Percentiles rank a stretch among this genome's conserved stretches.
phyloP scores from a whole-genome alignment of 2,888 invertebrate species.

The Brachyptera risi region DNA sequence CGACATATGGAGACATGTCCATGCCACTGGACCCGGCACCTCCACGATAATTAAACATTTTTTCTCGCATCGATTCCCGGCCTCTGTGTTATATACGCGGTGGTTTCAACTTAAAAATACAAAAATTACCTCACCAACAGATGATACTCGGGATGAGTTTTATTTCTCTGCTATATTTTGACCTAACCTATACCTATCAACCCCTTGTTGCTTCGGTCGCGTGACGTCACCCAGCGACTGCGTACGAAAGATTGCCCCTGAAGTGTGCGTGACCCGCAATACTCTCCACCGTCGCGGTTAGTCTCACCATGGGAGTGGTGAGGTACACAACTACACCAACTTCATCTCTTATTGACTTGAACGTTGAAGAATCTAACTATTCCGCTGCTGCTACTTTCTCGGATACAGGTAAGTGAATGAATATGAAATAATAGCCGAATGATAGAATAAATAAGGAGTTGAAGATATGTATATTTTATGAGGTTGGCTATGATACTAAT shows the following conservation, averaged over 20 bases:
- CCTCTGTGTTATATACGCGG: too few relatives aligned
- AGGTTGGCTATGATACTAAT: too few relatives aligned
- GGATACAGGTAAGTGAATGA: slow-evolving; percentile 2
- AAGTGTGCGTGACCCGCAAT: slow-evolving; percentile 34
- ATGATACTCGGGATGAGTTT: background rate
- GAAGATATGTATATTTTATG: too few relatives aligned
- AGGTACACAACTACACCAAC: slow-evolving; percentile 40
- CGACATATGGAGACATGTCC: too few relatives aligned
- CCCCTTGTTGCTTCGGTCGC: slow-evolving; percentile 10
- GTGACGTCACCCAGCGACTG: slow-evolving; percentile 27
- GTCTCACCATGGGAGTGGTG: slow-evolving; percentile 42
- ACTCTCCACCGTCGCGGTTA: slow-evolving; percentile 23
- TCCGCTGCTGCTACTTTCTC: background rate
- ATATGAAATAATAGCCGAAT: too few relatives aligned
- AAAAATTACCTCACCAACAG: too few relatives aligned
- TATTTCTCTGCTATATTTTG: too few relatives aligned
- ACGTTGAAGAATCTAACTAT: background rate
- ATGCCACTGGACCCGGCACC: too few relatives aligned
- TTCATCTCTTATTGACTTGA: background rate
- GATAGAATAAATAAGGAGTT: too few relatives aligned
- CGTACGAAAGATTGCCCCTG: slow-evolving; percentile 37
- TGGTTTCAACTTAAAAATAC: too few relatives aligned
- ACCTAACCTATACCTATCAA: background rate
- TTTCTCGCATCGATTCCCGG: too few relatives aligned
- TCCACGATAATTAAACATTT: too few relatives aligned